phyloP scores from a whole-genome alignment of 2,113 vertebrate species.

The Uropsilus gracilis region DNA sequence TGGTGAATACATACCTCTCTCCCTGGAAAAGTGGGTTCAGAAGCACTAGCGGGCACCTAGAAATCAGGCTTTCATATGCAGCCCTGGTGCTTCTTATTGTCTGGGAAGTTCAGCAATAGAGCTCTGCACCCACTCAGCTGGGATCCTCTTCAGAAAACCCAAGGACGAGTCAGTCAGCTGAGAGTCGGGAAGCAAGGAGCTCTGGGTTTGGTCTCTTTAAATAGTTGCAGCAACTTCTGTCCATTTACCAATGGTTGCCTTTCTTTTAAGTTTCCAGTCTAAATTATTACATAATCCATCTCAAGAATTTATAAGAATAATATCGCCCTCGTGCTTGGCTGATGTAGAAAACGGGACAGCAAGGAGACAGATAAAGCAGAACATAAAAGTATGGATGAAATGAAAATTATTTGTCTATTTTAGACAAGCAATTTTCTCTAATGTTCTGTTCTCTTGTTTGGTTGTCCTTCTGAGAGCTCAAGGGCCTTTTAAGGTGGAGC shows the following conservation, averaged over 20 bases:
- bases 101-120: not conserved
- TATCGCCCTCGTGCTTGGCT: conserved; percentile 9
- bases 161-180: not conserved
- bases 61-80: not conserved
- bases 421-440: conserved; percentile 76
- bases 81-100: not conserved
- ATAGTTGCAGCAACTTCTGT: not conserved
- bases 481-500: conserved; percentile 64
- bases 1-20: not conserved
- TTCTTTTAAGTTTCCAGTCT: conserved; percentile 19
- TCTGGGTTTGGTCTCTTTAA: not conserved
- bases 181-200: not conserved
- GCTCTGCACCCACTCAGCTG: not conserved
- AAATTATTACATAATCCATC: conserved; percentile 66
- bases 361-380: conserved; percentile 54
- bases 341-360: conserved; percentile 43
- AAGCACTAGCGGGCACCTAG: not conserved
- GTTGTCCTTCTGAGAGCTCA: conserved; percentile 71
- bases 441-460: conserved; percentile 73
- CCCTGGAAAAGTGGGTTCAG: not conserved
- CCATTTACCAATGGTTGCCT: not conserved
- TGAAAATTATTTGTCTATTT: conserved; percentile 75
- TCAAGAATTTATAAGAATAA: conserved; percentile 68
- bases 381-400: conserved; percentile 27
- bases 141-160: not conserved